Base-by-base conservation (phyloP, 2,888 invertebrate species). In the Azorinus chamasolen region DNA sequence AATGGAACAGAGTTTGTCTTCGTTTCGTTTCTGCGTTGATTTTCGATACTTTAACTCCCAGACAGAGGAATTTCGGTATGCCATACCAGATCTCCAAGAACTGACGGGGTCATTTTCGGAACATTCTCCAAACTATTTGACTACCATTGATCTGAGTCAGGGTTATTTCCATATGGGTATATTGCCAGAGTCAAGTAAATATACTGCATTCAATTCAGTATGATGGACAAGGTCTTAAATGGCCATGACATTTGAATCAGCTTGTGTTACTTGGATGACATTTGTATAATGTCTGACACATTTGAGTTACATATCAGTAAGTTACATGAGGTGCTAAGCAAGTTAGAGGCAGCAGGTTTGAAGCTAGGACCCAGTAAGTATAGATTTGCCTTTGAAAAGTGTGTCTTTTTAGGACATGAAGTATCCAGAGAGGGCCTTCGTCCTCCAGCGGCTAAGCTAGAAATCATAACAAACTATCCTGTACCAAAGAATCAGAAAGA, bases 241-340 rank as follows among this genome's bases (percentile, higher is more conserved):
- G 41, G 64, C 27, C n/a, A 25, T 37, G 41, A 53, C 16, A 80
- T 71, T 75, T 22, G 32, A 39, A 66, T 66, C 27, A 69, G 55
- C n/a, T 43, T 83, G 3, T 80, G 75, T 58, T 77, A 83, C 58
- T 43, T 80, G 10, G 83, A 83, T 59, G 80, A 80, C 32, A 32
- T 32, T 10, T 32, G 32, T 32, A 32, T 32, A 32, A 32, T 32
- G 32, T 32, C 32, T 6, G 32, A 58, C 12, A 66, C 79, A 3
- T 75, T 79, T 62, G 71, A 71, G n/a, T 32, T 41, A 18, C 76
- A 83, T 45, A n/a, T 83, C 16, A 24, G 8, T 20, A 68, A 79
- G 32, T 8, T 79, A 6, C n/a, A 54, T 25, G 71, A 73, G 20
- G 57, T 83, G 12, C 66, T 83, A 46, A 2, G 25, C 4, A 65